A percentile compares a stretch with the other conserved stretches of the same genome.
These are phyloP conservation scores for Centropyge bicolor DNA, from an alignment of 2,797 vertebrate species.

Conservation along the genomic window DNA sequence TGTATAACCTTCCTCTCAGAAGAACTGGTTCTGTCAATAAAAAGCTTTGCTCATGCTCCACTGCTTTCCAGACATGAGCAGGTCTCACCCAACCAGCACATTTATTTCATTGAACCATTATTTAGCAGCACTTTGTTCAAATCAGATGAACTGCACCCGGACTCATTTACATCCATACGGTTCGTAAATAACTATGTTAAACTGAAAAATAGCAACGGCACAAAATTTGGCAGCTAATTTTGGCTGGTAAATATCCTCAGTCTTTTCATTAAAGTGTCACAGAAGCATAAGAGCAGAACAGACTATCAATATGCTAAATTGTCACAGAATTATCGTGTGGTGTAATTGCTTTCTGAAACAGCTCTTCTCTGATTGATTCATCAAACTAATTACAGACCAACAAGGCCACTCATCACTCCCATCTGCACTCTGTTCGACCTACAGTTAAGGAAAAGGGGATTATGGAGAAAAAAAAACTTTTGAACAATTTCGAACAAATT, in stretches of 20 bases:
- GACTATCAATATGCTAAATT: constrained; percentile 12
- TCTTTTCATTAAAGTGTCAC: constrained; percentile 27
- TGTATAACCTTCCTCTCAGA: neutral
- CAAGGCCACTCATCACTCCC: constrained; percentile 18
- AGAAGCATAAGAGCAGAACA: constrained; percentile 17
- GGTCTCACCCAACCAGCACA: neutral
- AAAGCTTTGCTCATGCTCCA: neutral
- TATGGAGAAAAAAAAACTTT: constrained; percentile 25
- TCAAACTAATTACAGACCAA: constrained; percentile 32
- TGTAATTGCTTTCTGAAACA: constrained; percentile 36
- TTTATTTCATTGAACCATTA: neutral
- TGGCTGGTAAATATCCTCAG: neutral
- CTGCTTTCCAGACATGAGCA: neutral
- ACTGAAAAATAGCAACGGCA: neutral
- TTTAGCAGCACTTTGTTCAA: neutral
- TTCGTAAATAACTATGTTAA: neutral
- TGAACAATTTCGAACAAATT: constrained; percentile 31
- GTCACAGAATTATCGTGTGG: constrained; percentile 1
- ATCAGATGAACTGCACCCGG: neutral
- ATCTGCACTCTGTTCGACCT: constrained; percentile 24
- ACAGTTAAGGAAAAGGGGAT: constrained; percentile 7
- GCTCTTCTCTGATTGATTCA: constrained; percentile 37
- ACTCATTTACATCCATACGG: neutral
- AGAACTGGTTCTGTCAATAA: neutral
- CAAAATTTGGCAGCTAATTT: constrained; percentile 6